Base-by-base conservation (phyloP, 2,797 vertebrate species). In the Myotis findleyi region DNA sequence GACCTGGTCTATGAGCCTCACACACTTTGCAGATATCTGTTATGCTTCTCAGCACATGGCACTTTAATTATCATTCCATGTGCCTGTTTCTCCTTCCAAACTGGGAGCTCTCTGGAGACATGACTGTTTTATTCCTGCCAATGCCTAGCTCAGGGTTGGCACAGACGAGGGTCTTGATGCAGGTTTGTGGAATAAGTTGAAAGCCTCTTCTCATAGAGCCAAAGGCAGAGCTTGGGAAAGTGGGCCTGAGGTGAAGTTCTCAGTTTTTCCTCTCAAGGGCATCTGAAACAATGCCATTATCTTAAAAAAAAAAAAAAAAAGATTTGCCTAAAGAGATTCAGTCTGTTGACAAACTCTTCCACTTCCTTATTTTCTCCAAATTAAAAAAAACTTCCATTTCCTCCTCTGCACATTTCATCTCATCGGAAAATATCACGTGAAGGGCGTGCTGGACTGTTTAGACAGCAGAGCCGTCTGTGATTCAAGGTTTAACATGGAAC, bases 281-380 rank as follows among this genome's bases (percentile, higher is more conserved):
- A 64, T 89, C 41, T 94, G 47, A 92, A 86, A 88, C 47, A 95
- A 86, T 85, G 38, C 7, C 27, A 80, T 25, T 66, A 25, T 82
- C 55, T 96, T 85, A 82, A 66, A 51, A 76, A 53, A 33, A 85
- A 59, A 20, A 33, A 66, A 18, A n/a, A n/a, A 27, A 73, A 86
- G 64, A 86, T 93, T 85, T 81, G 6, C 36, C 72, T 80, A 47
- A 94, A 80, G 66, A 81, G 23, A 73, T 71, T 83, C 16, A 53
- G 25, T 49, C 79, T 66, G 21, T 83, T 76, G 79, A 89, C 55
- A 94, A 72, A 69, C 11, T 49, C 6, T 6, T 80, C 36, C 6
- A 20, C 55, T 85, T 89, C 49, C 38, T 89, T 77, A 77, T 91
- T 96, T 93, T 85, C 55, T 93, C 55, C 51, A 41, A 91, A 83